Conservation (phyloP, 2,113 vertebrate genomes). For the Ceyx melanurus region DNA sequence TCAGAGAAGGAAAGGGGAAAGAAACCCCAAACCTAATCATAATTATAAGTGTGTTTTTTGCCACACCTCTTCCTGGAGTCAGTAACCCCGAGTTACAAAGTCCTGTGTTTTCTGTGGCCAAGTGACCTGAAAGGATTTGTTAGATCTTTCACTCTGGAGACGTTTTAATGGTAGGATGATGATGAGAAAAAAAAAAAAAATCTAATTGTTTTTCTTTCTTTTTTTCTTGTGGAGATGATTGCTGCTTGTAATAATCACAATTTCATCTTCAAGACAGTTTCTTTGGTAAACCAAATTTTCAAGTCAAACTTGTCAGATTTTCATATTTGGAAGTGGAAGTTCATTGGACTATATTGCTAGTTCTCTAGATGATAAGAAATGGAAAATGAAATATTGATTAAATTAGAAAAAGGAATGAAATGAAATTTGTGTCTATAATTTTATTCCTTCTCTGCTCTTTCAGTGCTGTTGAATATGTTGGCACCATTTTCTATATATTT, state of each 20-base stretch:
- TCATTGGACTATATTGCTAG: not conserved
- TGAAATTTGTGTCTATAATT: not conserved
- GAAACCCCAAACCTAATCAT: not conserved
- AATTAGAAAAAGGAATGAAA: not conserved
- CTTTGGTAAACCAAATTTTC: not conserved
- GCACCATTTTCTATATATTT: slow-evolving; percentile 27
- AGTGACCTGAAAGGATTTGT: not conserved
- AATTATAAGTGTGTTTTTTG: not conserved
- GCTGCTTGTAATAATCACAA: not conserved
- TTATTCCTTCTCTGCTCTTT: slow-evolving; percentile 27
- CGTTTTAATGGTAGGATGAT: not conserved
- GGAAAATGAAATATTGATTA: slow-evolving; percentile 21
- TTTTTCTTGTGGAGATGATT: not conserved
- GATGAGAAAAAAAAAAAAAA: not conserved
- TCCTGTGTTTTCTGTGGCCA: not conserved
- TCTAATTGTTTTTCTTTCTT: not conserved
- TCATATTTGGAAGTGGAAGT: not conserved
- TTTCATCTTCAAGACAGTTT: not conserved
- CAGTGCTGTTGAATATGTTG: slow-evolving; percentile 15
- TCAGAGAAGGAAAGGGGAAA: not conserved
- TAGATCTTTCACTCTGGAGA: not conserved
- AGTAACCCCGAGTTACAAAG: not conserved
- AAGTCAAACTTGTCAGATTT: not conserved
- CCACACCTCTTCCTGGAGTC: not conserved
- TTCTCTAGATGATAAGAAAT: not conserved